phyloP scores from a whole-genome alignment of 53 echinoderm and acorn worm species.

The Echinometra lucunter region DNA sequence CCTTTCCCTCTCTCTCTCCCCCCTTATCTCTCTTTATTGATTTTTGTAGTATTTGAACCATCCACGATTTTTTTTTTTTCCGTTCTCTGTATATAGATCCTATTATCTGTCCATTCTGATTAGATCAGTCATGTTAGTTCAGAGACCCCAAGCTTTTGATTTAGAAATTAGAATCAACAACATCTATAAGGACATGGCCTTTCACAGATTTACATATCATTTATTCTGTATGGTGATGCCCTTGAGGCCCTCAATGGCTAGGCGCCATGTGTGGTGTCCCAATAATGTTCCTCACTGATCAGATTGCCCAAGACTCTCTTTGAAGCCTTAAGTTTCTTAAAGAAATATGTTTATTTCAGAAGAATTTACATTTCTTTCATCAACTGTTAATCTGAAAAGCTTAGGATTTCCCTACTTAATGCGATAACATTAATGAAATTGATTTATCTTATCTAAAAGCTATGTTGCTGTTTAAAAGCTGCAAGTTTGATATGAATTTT shows the following conservation, averaged over 20 bases:
- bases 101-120: not conserved
- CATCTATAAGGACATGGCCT: not conserved
- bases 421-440: too few species aligned
- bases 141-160: not conserved
- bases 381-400: not conserved
- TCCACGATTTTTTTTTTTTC: not conserved
- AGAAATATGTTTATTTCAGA: not conserved
- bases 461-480: too few species aligned
- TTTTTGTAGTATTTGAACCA: not conserved
- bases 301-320: not conserved
- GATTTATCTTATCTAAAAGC: not conserved
- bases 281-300: not conserved
- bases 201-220: not conserved
- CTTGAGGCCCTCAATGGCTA: not conserved
- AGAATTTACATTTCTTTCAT: not conserved
- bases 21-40: not conserved
- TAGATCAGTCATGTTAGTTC: not conserved
- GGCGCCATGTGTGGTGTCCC: not conserved
- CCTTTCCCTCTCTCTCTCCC: too few species aligned
- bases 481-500: too few species aligned
- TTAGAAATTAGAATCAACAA: slow-evolving; percentile 7
- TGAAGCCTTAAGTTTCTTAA: not conserved
- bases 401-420: too few species aligned
- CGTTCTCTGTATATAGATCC: not conserved
- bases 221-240: not conserved